phyloP scores from a whole-genome alignment of 2,888 invertebrate genomes.

The Pegoplata infirma region DNA sequence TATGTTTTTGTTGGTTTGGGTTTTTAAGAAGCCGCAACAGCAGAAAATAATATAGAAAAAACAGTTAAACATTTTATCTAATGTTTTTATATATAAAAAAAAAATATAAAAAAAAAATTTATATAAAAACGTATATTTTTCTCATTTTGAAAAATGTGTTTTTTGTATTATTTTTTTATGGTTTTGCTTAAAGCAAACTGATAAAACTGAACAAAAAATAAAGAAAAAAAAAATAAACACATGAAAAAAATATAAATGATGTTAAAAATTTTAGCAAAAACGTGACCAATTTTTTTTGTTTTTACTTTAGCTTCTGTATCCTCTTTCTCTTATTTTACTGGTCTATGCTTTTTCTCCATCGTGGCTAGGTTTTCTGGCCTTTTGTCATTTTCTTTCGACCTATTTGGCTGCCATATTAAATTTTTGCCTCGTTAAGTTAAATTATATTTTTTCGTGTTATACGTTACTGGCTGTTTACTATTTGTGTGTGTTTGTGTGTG shows the following conservation, averaged over 20 bases:
- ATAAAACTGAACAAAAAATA: constrained; percentile 29
- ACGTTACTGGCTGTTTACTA: too few species aligned
- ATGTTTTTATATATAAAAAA: too few species aligned
- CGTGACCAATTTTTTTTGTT: constrained; percentile 47
- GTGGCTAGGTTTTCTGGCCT: constrained; percentile 30
- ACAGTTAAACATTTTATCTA: constrained; percentile 38
- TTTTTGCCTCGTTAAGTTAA: constrained; percentile 58
- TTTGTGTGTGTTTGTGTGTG: constrained; percentile 8
- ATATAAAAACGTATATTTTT: background rate
- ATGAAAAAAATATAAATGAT: constrained; percentile 59
- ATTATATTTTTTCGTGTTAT: constrained; percentile 39
- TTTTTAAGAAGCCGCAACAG: background rate
- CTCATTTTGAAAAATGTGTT: constrained; percentile 39
- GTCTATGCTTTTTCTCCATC: constrained; percentile 5
- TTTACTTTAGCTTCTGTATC: background rate
- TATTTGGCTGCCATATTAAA: constrained; percentile 60
- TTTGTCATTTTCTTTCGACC: constrained; percentile 51
- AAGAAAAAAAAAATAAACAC: too few species aligned
- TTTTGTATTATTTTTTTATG: constrained; percentile 8
- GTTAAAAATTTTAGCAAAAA: constrained; percentile 42
- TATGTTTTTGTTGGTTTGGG: background rate
- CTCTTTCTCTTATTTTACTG: background rate
- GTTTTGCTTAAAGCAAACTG: constrained; percentile 42
- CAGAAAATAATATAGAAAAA: constrained; percentile 19
- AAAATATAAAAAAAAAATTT: too few species aligned